These are phyloP conservation scores for mouse (Mus musculus) DNA, from an alignment of 2,113 vertebrate species.

Conservation along the genomic window DNA sequence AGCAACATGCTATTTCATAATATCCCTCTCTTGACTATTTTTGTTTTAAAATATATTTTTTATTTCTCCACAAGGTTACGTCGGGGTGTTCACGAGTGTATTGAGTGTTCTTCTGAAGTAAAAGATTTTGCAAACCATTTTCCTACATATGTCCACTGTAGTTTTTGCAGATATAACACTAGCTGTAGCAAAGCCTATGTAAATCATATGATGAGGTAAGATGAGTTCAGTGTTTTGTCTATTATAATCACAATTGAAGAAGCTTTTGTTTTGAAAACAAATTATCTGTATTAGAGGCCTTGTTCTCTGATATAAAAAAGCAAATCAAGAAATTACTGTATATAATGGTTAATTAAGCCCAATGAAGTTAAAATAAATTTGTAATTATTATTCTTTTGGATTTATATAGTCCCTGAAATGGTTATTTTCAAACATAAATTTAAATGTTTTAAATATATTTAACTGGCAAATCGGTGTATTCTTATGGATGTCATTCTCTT, in stretches of 20 bases:
- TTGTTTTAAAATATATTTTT: constrained; percentile 58
- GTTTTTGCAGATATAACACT: constrained; percentile 95
- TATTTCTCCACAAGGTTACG: constrained; percentile 85
- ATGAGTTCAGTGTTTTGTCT: constrained; percentile 59
- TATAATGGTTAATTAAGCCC: constrained; percentile 39
- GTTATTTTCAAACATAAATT: constrained; percentile 49
- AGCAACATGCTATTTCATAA: constrained; percentile 34
- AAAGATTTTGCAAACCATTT: constrained; percentile 94
- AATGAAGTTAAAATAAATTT: constrained; percentile 54
- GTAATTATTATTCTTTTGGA: constrained; percentile 27
- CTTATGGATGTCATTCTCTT: constrained; percentile 23
- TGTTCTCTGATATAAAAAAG: constrained; percentile 23
- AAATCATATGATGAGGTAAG: constrained; percentile 97
- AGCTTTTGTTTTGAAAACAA: constrained; percentile 54
- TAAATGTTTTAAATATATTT: constrained; percentile 58
- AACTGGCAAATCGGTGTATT: constrained; percentile 12
- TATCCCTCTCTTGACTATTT: constrained; percentile 7
- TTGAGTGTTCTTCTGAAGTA: constrained; percentile 93
- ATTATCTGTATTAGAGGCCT: neutral
- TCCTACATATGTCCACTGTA: constrained; percentile 92
- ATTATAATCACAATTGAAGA: constrained; percentile 63
- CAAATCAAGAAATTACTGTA: constrained; percentile 32
- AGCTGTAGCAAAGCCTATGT: constrained; percentile 96
- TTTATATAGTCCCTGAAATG: neutral
- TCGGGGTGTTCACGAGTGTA: constrained; percentile 90